Conservation (phyloP, 2,888 invertebrate genomes). For the Agriotes lineatus region DNA sequence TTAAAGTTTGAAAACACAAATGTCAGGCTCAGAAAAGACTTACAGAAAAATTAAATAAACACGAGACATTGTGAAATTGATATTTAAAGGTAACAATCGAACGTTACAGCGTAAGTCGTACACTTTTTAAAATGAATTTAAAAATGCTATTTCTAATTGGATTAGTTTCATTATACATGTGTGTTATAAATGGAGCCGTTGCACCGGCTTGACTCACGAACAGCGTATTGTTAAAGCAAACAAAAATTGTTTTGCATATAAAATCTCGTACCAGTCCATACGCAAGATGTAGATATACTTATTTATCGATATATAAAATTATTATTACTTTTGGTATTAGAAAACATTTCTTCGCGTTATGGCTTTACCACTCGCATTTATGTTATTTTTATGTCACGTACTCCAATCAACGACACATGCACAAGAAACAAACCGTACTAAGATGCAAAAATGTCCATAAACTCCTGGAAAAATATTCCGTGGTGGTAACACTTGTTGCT, state of each 20-base stretch:
- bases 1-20: too few relatives aligned
- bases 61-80: too few relatives aligned
- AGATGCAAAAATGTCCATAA: conserved; percentile 26
- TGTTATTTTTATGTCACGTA: conserved; percentile 28
- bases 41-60: too few relatives aligned
- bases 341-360: conserved; percentile 33
- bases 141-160: conserved; percentile 5
- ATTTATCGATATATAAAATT: conserved; percentile 40
- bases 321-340: conserved; percentile 39
- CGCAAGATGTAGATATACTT: conserved; percentile 21
- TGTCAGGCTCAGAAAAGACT: too few relatives aligned
- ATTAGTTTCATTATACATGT: conserved; percentile 9
- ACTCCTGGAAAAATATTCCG: conserved; percentile 18
- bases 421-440: conserved; percentile 10
- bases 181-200: neutral
- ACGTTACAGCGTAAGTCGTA: too few relatives aligned
- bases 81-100: too few relatives aligned
- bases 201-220: neutral
- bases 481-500: conserved; percentile 19
- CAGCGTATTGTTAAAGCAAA: conserved; percentile 15
- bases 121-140: too few relatives aligned
- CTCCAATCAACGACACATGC: conserved; percentile 24
- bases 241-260: conserved; percentile 30
- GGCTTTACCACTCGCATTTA: conserved; percentile 33
- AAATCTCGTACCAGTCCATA: conserved; percentile 26